Evolutionary conservation across 2,888 invertebrate species (phyloP).

Genomic region (Antitype chi): DNA sequence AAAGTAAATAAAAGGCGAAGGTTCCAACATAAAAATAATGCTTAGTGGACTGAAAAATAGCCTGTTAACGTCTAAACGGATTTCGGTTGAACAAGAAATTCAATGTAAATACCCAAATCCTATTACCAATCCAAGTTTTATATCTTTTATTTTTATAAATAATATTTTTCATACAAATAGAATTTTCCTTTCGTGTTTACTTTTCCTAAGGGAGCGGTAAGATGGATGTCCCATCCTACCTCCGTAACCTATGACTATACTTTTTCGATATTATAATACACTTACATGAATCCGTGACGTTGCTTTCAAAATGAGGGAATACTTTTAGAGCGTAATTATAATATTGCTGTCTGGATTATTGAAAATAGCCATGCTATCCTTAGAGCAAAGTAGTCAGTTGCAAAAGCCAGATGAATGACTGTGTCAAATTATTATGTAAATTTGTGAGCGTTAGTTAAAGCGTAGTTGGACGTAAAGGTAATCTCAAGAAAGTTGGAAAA

Average conservation of each 20-base stretch:
- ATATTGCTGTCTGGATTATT: background rate
- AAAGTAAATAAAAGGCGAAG: slow-evolving; percentile 50
- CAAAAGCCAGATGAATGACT: too few species aligned
- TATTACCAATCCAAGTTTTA: slow-evolving; percentile 48
- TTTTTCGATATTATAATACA: slow-evolving; percentile 57
- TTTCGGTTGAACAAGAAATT: slow-evolving; percentile 42
- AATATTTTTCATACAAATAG: slow-evolving; percentile 49
- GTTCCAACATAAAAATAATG: slow-evolving; percentile 42
- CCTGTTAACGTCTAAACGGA: slow-evolving; percentile 50
- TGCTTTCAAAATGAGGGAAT: slow-evolving; percentile 12
- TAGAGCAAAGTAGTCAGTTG: background rate
- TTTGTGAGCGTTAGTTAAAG: background rate
- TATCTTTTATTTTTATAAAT: slow-evolving; percentile 40
- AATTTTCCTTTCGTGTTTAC: slow-evolving; percentile 58
- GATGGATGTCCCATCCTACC: slow-evolving; percentile 58
- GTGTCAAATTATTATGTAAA: background rate
- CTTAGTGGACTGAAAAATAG: slow-evolving; percentile 43
- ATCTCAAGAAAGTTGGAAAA: background rate
- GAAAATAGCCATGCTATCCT: background rate
- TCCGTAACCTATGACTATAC: slow-evolving; percentile 38
- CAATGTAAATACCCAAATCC: slow-evolving; percentile 49
- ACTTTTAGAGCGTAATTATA: background rate
- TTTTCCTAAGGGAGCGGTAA: slow-evolving; percentile 57
- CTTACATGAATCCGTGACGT: slow-evolving; percentile 25
- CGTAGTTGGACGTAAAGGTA: background rate